Conservation (phyloP, 2,797 vertebrate species). For the Aulostomus chinensis region DNA sequence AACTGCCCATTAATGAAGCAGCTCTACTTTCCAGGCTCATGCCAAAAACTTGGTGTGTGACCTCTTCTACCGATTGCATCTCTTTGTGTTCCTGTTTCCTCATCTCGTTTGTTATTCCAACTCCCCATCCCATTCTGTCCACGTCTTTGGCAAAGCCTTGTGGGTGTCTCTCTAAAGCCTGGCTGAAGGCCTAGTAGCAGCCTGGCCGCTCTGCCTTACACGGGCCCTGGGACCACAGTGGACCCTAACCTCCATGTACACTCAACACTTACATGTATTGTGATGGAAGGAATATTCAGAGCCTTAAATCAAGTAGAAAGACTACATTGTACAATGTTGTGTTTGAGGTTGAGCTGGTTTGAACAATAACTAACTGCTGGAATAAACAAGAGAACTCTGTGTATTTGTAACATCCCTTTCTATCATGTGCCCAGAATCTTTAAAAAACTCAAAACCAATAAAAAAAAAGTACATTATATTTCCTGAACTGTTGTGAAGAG, state of each 20-base stretch:
- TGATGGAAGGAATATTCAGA: not conserved
- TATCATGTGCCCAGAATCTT: no score
- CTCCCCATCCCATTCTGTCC: conserved; percentile 37
- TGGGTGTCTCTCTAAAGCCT: conserved; percentile 10
- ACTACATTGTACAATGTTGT: not conserved
- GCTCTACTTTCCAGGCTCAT: conserved; percentile 26
- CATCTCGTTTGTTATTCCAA: conserved; percentile 21
- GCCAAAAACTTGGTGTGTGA: conserved; percentile 56
- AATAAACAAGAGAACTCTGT: no score
- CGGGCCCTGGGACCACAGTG: conserved; percentile 17
- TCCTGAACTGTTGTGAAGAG: no score
- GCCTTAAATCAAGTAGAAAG: no score
- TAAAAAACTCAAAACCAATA: no score
- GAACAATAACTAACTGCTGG: no score
- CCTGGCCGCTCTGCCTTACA: conserved; percentile 15
- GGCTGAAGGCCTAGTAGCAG: conserved; percentile 1
- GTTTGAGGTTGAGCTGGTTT: not conserved
- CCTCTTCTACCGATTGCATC: conserved; percentile 21
- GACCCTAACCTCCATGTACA: conserved; percentile 8
- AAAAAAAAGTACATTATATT: no score
- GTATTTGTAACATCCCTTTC: no score
- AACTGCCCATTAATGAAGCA: conserved; percentile 32
- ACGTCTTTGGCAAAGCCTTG: conserved; percentile 31
- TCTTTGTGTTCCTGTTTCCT: conserved; percentile 43
- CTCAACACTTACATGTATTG: not conserved